A percentile compares a stretch with the other conserved stretches of the same genome.
Evolutionary conservation across 2,888 invertebrate species (phyloP).

Genomic region (Pollenia angustigena): DNA sequence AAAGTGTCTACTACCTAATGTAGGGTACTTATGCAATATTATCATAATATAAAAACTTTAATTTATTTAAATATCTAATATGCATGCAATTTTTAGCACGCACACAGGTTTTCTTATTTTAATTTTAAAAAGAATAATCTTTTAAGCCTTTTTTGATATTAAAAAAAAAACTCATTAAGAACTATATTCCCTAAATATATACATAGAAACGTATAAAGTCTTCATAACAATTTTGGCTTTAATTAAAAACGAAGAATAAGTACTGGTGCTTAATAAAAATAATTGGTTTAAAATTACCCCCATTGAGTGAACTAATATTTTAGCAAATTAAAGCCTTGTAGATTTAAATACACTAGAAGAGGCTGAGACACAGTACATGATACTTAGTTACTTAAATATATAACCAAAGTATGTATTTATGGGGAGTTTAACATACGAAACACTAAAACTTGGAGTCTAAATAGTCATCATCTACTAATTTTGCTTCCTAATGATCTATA

Average conservation of each 20-base stretch:
- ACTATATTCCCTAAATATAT: neutral
- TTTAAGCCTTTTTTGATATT: neutral
- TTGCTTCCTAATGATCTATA: constrained; percentile 63
- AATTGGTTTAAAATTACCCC: constrained; percentile 28
- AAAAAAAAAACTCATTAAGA: constrained; percentile 1
- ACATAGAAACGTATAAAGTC: neutral
- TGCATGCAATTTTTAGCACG: constrained; percentile 21
- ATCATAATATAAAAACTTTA: too few species aligned
- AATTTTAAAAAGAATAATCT: neutral
- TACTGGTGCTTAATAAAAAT: constrained; percentile 18
- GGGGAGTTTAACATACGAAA: neutral
- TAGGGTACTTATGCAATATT: too few species aligned
- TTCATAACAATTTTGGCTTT: constrained; percentile 13
- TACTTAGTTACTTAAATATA: neutral
- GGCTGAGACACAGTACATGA: neutral
- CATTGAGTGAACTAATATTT: constrained; percentile 28
- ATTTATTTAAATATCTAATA: constrained; percentile 19
- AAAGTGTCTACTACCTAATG: too few species aligned
- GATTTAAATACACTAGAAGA: constrained; percentile 26
- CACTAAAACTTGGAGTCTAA: neutral
- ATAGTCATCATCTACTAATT: constrained; percentile 42
- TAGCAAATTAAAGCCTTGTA: constrained; percentile 59
- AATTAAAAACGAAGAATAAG: constrained; percentile 4
- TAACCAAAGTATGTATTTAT: neutral
- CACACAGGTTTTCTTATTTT: neutral